Evolutionary conservation across 2,113 vertebrate genomes (phyloP), one percentile per base, ranked within the genome.

Genomic region (Struthio camelus): DNA sequence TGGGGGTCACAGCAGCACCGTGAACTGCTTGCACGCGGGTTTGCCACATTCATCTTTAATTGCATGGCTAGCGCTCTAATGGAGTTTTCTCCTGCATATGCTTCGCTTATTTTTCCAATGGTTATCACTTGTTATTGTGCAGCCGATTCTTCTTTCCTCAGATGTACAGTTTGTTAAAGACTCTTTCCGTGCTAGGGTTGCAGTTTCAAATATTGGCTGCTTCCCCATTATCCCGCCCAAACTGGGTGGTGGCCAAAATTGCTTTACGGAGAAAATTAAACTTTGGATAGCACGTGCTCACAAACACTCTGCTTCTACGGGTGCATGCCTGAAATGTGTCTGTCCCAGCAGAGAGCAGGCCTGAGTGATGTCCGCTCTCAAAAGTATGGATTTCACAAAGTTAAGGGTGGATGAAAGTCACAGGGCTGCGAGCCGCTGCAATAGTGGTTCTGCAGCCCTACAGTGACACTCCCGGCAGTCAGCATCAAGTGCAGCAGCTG

Each of bases 31-130:
- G 4, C 82, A 23, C 90, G 20, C 6, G 0, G 25, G 8, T 90
- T 96, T 90, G 8, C 92, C 67, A 36, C 87, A 75, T 97, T 93
- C 89, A 32, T 93, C 95, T 95, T 89, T 96, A 96, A 96, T 94
- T 93, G 96, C 72, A 46, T n/a, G 69, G 86, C 92, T 77, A 34
- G 34, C 14, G 9, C 80, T 86, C 84, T 96, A 84, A 96, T 89
- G 90, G 97, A 95, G 73, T 91, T 92, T 94, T 80, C 81, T 91
- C 59, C 82, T 80, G 89, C 95, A 85, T 89, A 65, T 94, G 83
- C 71, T 85, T 93, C 0, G 2, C 67, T 80, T 91, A 23, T 85
- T 91, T 89, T 90, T 79, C 90, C 91, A 75, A 48, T 72, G 72
- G 89, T 93, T 93, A 80, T 65, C 90, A n/a, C 85, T 95, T 79